Percentiles rank a stretch among this genome's conserved stretches.
Conservation (phyloP, 2,888 invertebrate genomes). For the Thysanoteuthis rhombus region DNA sequence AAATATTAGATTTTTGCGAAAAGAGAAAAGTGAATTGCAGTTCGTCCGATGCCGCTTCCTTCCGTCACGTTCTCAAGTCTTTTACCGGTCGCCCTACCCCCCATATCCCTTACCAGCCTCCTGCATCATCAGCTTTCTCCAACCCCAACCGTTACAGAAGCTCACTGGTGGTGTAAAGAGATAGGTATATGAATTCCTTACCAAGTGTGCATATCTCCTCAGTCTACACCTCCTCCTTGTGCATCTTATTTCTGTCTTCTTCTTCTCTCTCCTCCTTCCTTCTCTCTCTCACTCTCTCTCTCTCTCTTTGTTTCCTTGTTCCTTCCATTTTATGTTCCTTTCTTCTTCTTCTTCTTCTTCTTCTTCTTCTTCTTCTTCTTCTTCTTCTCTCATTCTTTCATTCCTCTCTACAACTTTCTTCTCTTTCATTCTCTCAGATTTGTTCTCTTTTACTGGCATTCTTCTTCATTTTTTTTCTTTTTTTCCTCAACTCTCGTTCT, state of each 20-base stretch:
- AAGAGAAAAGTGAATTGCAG: too few species aligned
- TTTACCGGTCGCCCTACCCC: too few species aligned
- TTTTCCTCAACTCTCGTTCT: background rate
- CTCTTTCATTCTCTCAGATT: background rate
- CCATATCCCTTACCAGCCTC: background rate
- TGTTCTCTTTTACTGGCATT: background rate
- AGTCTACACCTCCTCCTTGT: background rate
- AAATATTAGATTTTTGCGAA: too few species aligned
- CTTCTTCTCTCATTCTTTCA: background rate
- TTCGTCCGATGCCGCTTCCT: background rate
- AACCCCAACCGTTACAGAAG: background rate
- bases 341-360: background rate
- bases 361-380: background rate
- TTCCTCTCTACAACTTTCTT: background rate
- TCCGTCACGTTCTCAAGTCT: background rate
- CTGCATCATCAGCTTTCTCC: background rate
- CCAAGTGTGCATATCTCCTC: too few species aligned
- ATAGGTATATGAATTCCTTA: too few species aligned
- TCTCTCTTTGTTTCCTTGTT: background rate
- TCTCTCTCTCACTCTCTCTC: background rate
- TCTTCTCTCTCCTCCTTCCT: background rate
- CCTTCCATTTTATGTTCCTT: background rate
- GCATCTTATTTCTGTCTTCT: too few species aligned
- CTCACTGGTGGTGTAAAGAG: too few species aligned
- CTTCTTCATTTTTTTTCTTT: background rate